phyloP scores from a whole-genome alignment of 2,797 vertebrate species.

The Channa striata region DNA sequence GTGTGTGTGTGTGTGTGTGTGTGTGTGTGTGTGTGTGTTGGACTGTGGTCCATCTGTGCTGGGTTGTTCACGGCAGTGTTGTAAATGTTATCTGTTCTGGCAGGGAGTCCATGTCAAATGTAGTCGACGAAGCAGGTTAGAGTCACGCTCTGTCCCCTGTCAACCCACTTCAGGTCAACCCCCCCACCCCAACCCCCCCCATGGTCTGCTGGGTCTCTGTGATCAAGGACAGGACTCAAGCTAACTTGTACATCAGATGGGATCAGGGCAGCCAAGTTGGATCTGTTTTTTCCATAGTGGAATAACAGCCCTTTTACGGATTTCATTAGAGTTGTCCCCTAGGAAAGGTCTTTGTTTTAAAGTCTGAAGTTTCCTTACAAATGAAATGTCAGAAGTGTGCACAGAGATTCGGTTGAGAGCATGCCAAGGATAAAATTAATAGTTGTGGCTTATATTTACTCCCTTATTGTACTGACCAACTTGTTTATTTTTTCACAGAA shows the following conservation, averaged over 20 bases:
- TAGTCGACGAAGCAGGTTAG: slow-evolving; percentile 39
- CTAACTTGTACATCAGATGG: slow-evolving; percentile 15
- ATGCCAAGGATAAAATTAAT: slow-evolving; percentile 1
- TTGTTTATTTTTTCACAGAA: neutral
- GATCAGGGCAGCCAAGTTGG: slow-evolving; percentile 21
- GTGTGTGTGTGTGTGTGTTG: slow-evolving; percentile 1
- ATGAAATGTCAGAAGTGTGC: neutral
- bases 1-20: slow-evolving; percentile 9
- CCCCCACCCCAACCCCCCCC: neutral
- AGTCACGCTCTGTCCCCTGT: slow-evolving; percentile 50
- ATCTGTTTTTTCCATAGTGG: slow-evolving; percentile 9
- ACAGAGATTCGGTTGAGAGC: neutral
- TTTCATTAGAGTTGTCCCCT: neutral
- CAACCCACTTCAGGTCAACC: slow-evolving; percentile 35
- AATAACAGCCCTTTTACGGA: neutral
- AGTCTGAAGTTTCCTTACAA: neutral
- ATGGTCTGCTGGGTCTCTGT: slow-evolving; percentile 34
- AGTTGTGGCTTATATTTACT: neutral
- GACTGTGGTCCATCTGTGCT: slow-evolving; percentile 26
- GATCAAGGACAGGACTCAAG: slow-evolving; percentile 24
- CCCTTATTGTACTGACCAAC: neutral
- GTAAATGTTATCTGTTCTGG: slow-evolving; percentile 55
- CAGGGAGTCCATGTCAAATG: slow-evolving; percentile 53
- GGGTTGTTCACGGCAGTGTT: slow-evolving; percentile 28
- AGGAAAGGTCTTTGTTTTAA: neutral